Conservation (phyloP, 37 sponge, comb jelly and placozoan species). For the Cladorhizidae sp. region DNA sequence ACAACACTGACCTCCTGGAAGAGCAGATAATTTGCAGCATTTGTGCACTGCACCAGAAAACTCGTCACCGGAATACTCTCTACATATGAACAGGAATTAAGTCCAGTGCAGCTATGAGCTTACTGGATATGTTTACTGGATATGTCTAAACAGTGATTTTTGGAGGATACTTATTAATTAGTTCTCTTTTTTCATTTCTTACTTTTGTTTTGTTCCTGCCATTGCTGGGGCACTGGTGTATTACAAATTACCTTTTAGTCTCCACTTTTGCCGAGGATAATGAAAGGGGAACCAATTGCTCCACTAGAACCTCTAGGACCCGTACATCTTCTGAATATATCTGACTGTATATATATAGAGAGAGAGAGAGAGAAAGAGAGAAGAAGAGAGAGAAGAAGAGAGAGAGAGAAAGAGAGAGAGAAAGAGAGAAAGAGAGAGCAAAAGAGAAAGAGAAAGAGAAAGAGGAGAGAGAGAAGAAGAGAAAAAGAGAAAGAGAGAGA, state of each 20-base stretch:
- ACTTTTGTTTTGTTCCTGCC: too few species aligned
- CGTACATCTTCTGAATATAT: not conserved
- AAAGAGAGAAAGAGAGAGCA: too few species aligned
- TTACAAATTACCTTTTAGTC: not conserved
- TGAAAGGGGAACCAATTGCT: slow-evolving; percentile 8
- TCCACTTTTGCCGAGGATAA: not conserved
- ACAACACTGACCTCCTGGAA: not conserved
- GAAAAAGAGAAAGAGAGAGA: not conserved
- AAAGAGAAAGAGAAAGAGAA: not conserved
- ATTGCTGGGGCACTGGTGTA: too few species aligned
- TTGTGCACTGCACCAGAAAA: slow-evolving; percentile 1
- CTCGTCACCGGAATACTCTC: not conserved
- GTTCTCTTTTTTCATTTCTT: too few species aligned
- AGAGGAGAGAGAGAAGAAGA: not conserved
- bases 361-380: not conserved
- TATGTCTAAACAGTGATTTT: too few species aligned
- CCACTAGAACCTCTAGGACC: not conserved
- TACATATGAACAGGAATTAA: not conserved
- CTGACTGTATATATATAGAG: not conserved
- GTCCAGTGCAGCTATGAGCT: not conserved
- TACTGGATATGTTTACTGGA: too few species aligned
- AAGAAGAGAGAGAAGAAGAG: not conserved
- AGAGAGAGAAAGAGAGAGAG: slow-evolving; percentile 1
- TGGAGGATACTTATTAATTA: too few species aligned
- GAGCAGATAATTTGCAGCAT: not conserved